A percentile compares a stretch with the other conserved stretches of the same genome.
Conservation (phyloP, 1,140 invertebrate species). For the Drosophila orena region DNA sequence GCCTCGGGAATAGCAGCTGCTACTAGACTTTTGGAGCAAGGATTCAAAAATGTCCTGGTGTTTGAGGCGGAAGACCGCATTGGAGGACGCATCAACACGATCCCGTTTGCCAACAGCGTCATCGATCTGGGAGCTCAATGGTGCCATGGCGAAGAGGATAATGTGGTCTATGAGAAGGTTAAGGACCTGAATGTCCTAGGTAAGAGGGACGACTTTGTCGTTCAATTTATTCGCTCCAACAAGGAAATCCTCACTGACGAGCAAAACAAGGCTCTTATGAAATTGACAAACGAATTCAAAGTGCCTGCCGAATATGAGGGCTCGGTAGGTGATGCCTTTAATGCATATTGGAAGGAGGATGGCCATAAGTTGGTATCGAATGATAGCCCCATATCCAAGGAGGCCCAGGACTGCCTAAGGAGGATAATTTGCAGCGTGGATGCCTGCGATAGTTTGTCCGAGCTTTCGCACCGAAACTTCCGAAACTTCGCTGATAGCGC, state of each 20-base stretch:
- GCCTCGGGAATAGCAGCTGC: conserved; percentile 87
- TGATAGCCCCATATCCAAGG: conserved; percentile 69
- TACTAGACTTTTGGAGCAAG: conserved; percentile 85
- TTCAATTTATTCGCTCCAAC: conserved; percentile 79
- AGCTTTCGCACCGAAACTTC: conserved; percentile 86
- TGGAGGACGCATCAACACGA: conserved; percentile 89
- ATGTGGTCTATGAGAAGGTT: conserved; percentile 89
- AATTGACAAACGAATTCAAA: conserved; percentile 10
- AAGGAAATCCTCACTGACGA: conserved; percentile 71
- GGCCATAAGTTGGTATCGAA: conserved; percentile 20
- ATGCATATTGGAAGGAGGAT: conserved; percentile 67
- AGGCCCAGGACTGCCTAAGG: conserved; percentile 84
- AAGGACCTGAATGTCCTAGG: conserved; percentile 86
- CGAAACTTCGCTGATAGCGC: conserved; percentile 86
- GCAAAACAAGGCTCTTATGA: conserved; percentile 44
- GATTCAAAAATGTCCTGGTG: conserved; percentile 86
- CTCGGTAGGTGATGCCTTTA: conserved; percentile 85
- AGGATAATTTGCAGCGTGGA: conserved; percentile 86
- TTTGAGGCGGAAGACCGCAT: conserved; percentile 90
- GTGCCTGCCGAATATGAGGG: conserved; percentile 61
- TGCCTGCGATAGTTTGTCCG: conserved; percentile 87
- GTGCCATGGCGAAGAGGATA: conserved; percentile 91
- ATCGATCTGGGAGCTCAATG: conserved; percentile 93
- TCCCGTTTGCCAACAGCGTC: conserved; percentile 87
- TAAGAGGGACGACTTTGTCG: conserved; percentile 35